A percentile compares a stretch with the other conserved stretches of the same genome.
Evolutionary conservation across 2,113 vertebrate genomes (phyloP).

Genomic region (Lampris megalopsis): DNA sequence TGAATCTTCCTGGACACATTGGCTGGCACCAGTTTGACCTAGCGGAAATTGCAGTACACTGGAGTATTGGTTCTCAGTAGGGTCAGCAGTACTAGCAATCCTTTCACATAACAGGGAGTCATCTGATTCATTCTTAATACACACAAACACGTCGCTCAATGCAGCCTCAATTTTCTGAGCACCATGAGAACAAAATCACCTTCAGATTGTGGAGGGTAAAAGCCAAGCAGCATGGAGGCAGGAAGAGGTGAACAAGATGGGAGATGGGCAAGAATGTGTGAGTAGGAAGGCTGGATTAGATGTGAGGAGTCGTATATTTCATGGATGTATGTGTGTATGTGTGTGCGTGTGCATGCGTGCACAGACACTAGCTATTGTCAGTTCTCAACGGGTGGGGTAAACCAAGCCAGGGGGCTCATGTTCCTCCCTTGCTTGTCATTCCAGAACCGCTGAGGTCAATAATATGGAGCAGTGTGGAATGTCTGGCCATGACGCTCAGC

Average conservation of each 20-base stretch:
- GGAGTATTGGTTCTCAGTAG: too few species aligned
- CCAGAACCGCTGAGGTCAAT: constrained; percentile 45
- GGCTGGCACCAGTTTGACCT: too few species aligned
- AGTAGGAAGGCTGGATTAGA: not conserved
- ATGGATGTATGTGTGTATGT: not conserved
- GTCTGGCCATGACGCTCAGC: constrained; percentile 30
- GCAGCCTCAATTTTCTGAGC: too few species aligned
- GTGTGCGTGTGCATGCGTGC: not conserved
- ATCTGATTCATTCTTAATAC: too few species aligned
- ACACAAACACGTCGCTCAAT: too few species aligned
- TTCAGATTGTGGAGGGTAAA: too few species aligned
- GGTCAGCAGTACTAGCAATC: too few species aligned
- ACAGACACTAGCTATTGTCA: not conserved
- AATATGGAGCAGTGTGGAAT: constrained; percentile 42
- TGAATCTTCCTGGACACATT: too few species aligned
- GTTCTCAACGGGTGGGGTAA: constrained; percentile 7
- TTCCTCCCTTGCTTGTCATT: constrained; percentile 25
- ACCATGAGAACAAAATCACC: too few species aligned
- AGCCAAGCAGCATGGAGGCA: not conserved
- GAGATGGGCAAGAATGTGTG: not conserved
- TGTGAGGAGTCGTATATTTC: not conserved
- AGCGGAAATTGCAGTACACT: too few species aligned
- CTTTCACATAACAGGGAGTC: too few species aligned
- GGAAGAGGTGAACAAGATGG: not conserved
- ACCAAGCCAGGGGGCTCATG: constrained; percentile 23